A percentile compares a stretch with the other conserved stretches of the same genome.
Evolutionary conservation across 2,888 invertebrate species (phyloP).

Genomic region (Panopea generosa): DNA sequence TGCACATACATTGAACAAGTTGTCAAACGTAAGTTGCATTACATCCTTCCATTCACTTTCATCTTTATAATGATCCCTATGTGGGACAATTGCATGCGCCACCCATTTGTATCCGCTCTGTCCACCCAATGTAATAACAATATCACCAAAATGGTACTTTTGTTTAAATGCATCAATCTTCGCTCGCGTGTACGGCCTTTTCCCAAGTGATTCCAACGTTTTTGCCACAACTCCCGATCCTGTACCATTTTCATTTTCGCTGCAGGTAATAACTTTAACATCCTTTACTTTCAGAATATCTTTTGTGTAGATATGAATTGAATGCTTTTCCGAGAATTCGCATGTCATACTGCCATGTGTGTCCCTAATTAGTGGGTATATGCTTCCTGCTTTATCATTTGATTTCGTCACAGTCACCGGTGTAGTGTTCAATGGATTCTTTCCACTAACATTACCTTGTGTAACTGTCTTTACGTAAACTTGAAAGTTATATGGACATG

Average conservation of each 20-base stretch:
- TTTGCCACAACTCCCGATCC: conserved; percentile 18
- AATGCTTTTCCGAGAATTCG: conserved; percentile 4
- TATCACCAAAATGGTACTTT: conserved; percentile 1
- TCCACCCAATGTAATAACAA: conserved; percentile 20
- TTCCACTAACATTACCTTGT: no score
- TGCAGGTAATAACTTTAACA: conserved; percentile 30
- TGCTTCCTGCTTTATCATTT: no score
- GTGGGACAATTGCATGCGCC: conserved; percentile 21
- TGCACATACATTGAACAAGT: no score
- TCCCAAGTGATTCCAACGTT: conserved; percentile 8
- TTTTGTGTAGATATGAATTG: conserved; percentile 9
- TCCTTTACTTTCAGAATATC: conserved; percentile 16
- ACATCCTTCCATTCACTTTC: no score
- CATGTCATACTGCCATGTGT: neutral
- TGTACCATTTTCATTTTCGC: conserved; percentile 24
- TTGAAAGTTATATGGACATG: neutral
- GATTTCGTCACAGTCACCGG: no score
- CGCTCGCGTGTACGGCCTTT: conserved; percentile 8
- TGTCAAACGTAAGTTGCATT: no score
- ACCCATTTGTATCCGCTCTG: conserved; percentile 13
- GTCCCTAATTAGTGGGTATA: no score
- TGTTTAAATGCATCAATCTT: conserved; percentile 3
- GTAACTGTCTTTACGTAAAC: no score
- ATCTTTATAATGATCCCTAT: neutral
- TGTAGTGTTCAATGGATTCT: no score